Conservation (phyloP, 2,888 invertebrate species). For the Andrena minutula region DNA sequence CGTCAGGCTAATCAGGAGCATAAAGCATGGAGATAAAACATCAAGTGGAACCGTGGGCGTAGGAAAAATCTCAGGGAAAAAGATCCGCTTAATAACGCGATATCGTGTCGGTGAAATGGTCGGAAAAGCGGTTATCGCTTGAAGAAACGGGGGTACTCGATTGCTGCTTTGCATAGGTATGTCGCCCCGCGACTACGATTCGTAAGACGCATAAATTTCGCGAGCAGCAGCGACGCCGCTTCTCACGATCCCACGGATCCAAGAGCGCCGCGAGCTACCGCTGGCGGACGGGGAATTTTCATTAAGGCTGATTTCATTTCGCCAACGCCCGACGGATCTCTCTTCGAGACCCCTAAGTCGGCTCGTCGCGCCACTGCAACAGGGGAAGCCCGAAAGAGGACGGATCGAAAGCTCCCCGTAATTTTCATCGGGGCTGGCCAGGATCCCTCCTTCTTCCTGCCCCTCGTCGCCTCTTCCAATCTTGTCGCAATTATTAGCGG, state of each 20-base stretch:
- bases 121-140: slow-evolving; percentile 38
- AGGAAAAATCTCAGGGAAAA: slow-evolving; percentile 4
- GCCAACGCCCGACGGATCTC: slow-evolving; percentile 33
- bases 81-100: slow-evolving; percentile 34
- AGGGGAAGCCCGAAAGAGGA: neutral
- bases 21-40: too few relatives aligned
- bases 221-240: slow-evolving; percentile 32
- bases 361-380: slow-evolving; percentile 4
- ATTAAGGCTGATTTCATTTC: slow-evolving; percentile 69
- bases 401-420: slow-evolving; percentile 17
- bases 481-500: neutral
- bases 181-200: slow-evolving; percentile 57
- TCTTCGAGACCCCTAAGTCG: neutral
- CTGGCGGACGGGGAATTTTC: slow-evolving; percentile 60
- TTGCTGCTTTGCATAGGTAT: slow-evolving; percentile 62
- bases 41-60: too few relatives aligned
- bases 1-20: too few relatives aligned
- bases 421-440: slow-evolving; percentile 2
- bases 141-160: slow-evolving; percentile 52
- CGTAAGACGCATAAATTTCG: slow-evolving; percentile 64
- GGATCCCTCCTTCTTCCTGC: slow-evolving; percentile 6
- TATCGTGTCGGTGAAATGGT: slow-evolving; percentile 23
- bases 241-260: slow-evolving; percentile 54
- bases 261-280: slow-evolving; percentile 46
- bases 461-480: neutral